These are phyloP conservation scores for Choloepus hoffmanni DNA, from an alignment of 2,113 vertebrate species.

Conservation along the genomic window DNA sequence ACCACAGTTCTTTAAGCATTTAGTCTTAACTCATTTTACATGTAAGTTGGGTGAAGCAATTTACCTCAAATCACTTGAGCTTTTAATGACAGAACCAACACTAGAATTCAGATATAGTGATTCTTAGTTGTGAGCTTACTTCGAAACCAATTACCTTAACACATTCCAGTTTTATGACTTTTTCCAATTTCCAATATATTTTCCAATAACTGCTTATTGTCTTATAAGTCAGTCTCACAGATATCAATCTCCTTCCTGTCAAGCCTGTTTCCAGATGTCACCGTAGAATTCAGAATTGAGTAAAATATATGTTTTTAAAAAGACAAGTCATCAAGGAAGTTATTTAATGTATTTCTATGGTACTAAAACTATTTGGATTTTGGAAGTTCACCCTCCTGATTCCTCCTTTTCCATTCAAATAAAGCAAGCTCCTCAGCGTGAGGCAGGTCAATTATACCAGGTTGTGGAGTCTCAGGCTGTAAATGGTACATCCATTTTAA, in stretches of 20 bases:
- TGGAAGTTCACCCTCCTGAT: background rate
- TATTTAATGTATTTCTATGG: background rate
- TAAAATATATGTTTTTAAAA: background rate
- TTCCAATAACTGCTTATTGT: background rate
- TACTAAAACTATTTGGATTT: slow-evolving; percentile 14
- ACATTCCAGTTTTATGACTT: background rate
- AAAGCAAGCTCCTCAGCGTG: background rate
- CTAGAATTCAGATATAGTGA: background rate
- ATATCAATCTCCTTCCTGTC: background rate
- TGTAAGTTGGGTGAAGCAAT: background rate
- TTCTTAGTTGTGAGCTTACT: background rate
- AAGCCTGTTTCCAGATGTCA: background rate
- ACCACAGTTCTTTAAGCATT: background rate
- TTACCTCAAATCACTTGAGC: background rate
- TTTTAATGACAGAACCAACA: background rate
- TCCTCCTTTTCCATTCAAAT: background rate
- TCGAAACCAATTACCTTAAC: background rate
- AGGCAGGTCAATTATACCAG: background rate
- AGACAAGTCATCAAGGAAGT: background rate
- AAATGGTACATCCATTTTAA: slow-evolving; percentile 42
- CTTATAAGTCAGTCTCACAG: background rate
- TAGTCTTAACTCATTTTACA: background rate
- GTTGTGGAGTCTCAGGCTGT: background rate
- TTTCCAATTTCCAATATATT: slow-evolving; percentile 21
- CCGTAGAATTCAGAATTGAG: background rate